Conservation (phyloP, 1,140 invertebrate species). For the Helicoverpa armigera region DNA sequence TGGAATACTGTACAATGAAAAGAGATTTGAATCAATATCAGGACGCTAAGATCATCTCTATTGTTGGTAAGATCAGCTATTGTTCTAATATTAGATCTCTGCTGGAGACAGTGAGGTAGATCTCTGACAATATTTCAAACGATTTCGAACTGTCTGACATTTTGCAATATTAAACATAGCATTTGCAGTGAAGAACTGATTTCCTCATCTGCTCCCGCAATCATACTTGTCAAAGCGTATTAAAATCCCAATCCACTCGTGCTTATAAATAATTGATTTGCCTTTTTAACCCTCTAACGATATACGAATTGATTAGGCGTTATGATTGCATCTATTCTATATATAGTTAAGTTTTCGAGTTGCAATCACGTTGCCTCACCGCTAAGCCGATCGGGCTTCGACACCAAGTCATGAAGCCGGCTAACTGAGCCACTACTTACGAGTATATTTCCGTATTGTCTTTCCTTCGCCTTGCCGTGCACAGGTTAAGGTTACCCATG, state of each 20-base stretch:
- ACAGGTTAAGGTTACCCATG: slow-evolving; percentile 57
- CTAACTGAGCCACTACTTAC: slow-evolving; percentile 58
- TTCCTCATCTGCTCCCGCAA: neutral
- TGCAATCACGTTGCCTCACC: slow-evolving; percentile 58
- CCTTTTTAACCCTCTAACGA: neutral
- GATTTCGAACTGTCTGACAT: no score
- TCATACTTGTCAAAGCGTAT: neutral
- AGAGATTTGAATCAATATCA: no score
- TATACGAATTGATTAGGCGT: slow-evolving; percentile 21
- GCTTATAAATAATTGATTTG: neutral
- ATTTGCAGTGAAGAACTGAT: neutral
- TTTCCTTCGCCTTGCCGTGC: slow-evolving; percentile 63
- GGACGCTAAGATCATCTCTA: no score
- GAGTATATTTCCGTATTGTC: slow-evolving; percentile 65
- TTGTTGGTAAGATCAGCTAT: no score
- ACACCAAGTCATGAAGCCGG: slow-evolving; percentile 70
- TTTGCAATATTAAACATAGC: no score
- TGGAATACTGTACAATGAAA: no score
- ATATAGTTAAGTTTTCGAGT: neutral
- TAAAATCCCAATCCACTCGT: neutral
- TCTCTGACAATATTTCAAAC: no score
- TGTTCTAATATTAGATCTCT: no score
- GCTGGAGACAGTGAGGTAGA: no score
- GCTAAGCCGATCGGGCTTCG: slow-evolving; percentile 59
- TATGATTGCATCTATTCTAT: slow-evolving; percentile 29